Evolutionary conservation across 2,113 vertebrate species (phyloP), one percentile per base, ranked within the genome.

Genomic region (Crocuta crocuta): DNA sequence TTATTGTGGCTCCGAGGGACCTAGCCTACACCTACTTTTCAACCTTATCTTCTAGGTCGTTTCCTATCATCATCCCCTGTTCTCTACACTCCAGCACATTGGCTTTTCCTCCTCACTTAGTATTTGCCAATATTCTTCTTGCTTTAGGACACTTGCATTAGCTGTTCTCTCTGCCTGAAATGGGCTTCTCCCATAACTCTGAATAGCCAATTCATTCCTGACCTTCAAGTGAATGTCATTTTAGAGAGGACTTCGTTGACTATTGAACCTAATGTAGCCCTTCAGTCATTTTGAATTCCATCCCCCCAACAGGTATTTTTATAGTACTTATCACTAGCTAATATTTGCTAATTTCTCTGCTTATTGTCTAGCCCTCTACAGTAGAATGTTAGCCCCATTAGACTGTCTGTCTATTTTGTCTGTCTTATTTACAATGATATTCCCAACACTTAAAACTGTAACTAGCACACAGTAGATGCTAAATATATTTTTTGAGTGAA

Each of bases 71-170:
- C n/a, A 10, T 84, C 31, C 35, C 26, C 15, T 33, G 26, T 65
- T 73, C 7, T 43, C 74, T 73, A 6, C 5, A 71, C 2, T 80
- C 45, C n/a, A 65, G 24, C 21, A 88, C 24, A 19, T 4, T 23
- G 1, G 31, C 12, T 61, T 94, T 93, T 50, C 21, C 66, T 45
- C 19, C 66, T 33, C 17, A 81, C 10, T 80, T 85, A 6, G 16
- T 70, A 76, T 74, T 92, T 76, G 65, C 24, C 82, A 88, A 28
- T 15, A 66, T 70, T 70, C 55, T 87, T 87, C 83, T 94, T 89
- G 17, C 33, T 50, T 85, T 65, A 76, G 12, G 5, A 71, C 24
- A 85, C 70, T 76, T 55, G 9, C 71, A 81, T 55, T 81, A 85
- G 50, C 10, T 28, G 4, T 10, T 81, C 31, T 89, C 53, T 92